These are phyloP conservation scores for Dolichomitus sp. DNA, from an alignment of 2,888 invertebrate genomes.

Conservation along the genomic window DNA sequence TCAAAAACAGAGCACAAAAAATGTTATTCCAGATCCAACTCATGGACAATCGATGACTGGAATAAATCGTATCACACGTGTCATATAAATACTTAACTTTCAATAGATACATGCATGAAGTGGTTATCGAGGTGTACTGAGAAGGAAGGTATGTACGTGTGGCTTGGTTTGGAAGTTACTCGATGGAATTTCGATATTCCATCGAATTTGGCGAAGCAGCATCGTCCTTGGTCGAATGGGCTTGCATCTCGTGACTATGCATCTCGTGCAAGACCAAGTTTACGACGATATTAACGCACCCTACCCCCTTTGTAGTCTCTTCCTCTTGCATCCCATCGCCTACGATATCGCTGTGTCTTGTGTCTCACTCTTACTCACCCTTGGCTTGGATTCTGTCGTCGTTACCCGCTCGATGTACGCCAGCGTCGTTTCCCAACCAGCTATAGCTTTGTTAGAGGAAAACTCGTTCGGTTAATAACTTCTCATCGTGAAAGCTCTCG, in stretches of 20 bases:
- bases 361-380: conserved; percentile 13
- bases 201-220: conserved; percentile 31
- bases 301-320: not conserved
- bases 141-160: not conserved
- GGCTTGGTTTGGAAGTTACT: conserved; percentile 1
- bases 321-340: conserved; percentile 38
- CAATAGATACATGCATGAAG: not conserved
- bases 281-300: conserved; percentile 68
- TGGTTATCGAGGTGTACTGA: not conserved
- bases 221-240: conserved; percentile 10
- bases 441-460: conserved; percentile 75
- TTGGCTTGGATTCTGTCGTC: conserved; percentile 14
- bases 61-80: not conserved
- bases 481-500: conserved; percentile 45
- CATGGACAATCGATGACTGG: not conserved
- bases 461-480: conserved; percentile 76
- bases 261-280: conserved; percentile 33
- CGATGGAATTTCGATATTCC: conserved; percentile 36
- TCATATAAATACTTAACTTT: not conserved
- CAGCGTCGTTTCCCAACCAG: conserved; percentile 74
- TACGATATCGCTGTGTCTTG: not conserved
- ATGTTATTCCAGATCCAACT: too few species aligned
- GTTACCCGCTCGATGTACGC: conserved; percentile 48
- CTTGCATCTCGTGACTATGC: conserved; percentile 33
- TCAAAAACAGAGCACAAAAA: too few species aligned